A percentile compares a stretch with the other conserved stretches of the same genome.
phyloP scores from a whole-genome alignment of 2,797 vertebrate species.

The Helostoma temminkii region DNA sequence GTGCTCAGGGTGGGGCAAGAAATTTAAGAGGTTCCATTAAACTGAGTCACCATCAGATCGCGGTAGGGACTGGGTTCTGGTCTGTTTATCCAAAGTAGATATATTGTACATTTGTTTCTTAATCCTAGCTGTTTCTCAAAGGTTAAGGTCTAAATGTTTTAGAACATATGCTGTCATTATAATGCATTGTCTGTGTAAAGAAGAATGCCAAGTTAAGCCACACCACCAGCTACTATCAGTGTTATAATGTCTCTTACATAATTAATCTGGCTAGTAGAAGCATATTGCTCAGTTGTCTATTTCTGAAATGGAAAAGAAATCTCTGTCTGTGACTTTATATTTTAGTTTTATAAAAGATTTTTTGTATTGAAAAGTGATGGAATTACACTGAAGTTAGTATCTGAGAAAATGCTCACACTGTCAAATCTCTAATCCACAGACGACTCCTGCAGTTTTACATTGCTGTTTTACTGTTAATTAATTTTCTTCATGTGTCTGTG shows the following conservation, averaged over 20 bases:
- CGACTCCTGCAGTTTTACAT: background rate
- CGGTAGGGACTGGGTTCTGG: slow-evolving; percentile 46
- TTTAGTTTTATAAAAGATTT: slow-evolving; percentile 2
- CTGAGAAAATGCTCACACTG: background rate
- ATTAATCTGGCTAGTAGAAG: background rate
- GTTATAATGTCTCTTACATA: background rate
- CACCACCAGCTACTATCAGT: background rate
- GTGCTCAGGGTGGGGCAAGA: slow-evolving; percentile 59
- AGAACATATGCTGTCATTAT: background rate
- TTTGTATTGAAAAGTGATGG: slow-evolving; percentile 8
- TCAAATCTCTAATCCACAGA: slow-evolving; percentile 2
- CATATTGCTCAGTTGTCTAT: background rate
- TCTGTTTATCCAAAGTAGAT: slow-evolving; percentile 12
- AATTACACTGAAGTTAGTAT: slow-evolving; percentile 7
- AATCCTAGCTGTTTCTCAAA: background rate
- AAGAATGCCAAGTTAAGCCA: too few species aligned
- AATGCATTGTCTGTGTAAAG: background rate
- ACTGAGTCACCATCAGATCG: slow-evolving; percentile 75
- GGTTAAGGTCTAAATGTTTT: background rate
- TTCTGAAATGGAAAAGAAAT: slow-evolving; percentile 6
- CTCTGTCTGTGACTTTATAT: slow-evolving; percentile 15
- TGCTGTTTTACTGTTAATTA: slow-evolving; percentile 6
- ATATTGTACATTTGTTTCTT: background rate
- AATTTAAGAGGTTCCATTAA: slow-evolving; percentile 70
- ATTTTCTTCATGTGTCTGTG: slow-evolving; percentile 19